phyloP scores from a whole-genome alignment of 2,797 vertebrate species.

The Kryptopterus vitreolus region DNA sequence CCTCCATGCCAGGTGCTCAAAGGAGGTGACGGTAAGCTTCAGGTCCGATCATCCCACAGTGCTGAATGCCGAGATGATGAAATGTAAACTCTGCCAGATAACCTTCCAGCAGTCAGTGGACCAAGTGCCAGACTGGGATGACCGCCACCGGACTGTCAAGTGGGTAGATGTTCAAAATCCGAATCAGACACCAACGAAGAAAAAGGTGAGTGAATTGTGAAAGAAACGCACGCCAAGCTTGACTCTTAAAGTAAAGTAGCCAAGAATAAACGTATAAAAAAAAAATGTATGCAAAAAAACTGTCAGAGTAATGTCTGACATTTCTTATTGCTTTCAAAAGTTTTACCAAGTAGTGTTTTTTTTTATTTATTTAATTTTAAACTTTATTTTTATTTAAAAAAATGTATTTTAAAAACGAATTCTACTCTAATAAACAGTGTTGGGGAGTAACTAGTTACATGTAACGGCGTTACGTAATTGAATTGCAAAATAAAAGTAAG shows the following conservation, averaged over 20 bases:
- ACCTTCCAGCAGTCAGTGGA: constrained; percentile 74
- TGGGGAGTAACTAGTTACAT: no score
- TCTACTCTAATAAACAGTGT: no score
- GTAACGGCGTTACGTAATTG: no score
- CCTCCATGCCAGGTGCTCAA: constrained; percentile 84
- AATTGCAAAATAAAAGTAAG: no score
- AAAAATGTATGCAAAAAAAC: neutral
- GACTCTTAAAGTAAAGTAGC: neutral
- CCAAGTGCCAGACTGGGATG: constrained; percentile 85
- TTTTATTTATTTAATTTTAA: no score
- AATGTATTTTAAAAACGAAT: no score
- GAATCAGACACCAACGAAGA: constrained; percentile 60
- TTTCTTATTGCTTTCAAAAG: neutral
- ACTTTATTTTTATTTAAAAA: no score
- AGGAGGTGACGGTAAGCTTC: constrained; percentile 79
- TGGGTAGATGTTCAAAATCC: constrained; percentile 70
- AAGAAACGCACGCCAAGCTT: neutral
- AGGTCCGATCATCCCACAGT: constrained; percentile 68
- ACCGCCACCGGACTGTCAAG: constrained; percentile 68
- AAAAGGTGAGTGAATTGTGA: constrained; percentile 72
- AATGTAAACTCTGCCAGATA: constrained; percentile 77
- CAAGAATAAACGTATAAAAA: neutral
- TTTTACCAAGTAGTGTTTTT: neutral
- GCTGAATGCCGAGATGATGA: constrained; percentile 69
- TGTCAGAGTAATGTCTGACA: neutral